Base-by-base conservation (phyloP, 2,113 vertebrate species). In the Otolemur garnettii region DNA sequence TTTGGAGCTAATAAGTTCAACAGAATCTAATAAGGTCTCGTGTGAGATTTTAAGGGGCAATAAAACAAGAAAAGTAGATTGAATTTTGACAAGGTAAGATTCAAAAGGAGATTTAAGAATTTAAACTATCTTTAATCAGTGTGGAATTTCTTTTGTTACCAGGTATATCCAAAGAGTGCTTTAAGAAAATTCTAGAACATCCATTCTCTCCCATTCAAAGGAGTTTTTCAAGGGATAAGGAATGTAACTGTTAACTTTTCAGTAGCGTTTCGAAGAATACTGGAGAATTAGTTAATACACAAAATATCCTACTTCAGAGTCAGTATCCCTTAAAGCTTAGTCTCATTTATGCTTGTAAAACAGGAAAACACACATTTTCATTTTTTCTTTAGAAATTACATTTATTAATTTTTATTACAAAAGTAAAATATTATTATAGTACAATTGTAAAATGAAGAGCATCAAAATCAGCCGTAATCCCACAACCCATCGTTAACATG, bases 121-220 rank as follows among this genome's bases (percentile, higher is more conserved):
- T 64, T 68, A 91, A 45, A 91, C 15, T 2, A 77, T 28, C 45
- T 93, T 95, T 53, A 87, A 59, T 30, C 30, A 78, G 24, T 42
- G 14, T 78, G 33, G 33, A 68, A 8, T 55, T 78, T 86, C 85
- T 87, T 95, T 71, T 87, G 42, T 22, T 77, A 93, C 91, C 42
- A 81, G 30, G 7, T 89, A 62, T 60, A 77, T 18, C 87, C 57
- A 42, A 69, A 64, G 26, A 77, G 28, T 77, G n/a, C 7, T 94
- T 96, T 86, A 91, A 84, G 74, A 92, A 91, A 93, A 94, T 87
- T 89, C 87, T 96, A 30, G 17, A 97, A 96, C 33, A 95, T 64
- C 28, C 26, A 22, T 69, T 95, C 13, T 91, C 66, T 80, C 71
- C 57, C 77, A 75, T 22, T 87, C 75, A 95, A 93, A 78, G 45